These are phyloP conservation scores for Melinopterus prodromus DNA, from an alignment of 2,888 invertebrate species.

Conservation along the genomic window DNA sequence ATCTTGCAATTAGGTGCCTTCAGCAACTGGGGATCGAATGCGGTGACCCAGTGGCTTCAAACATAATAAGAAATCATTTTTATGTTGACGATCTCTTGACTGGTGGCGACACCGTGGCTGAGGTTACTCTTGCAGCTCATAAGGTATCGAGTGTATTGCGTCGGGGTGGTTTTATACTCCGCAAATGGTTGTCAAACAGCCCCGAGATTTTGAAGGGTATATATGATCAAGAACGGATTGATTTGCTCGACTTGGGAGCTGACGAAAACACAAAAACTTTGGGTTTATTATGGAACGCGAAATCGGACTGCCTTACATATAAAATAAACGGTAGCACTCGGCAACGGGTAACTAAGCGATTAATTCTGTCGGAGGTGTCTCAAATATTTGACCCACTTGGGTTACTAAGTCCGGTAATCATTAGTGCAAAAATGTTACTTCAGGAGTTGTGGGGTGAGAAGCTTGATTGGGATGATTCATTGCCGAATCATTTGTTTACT, in stretches of 20 bases:
- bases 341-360: slow-evolving; percentile 18
- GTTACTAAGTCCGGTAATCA: slow-evolving; percentile 42
- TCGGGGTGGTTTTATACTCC: slow-evolving; percentile 38
- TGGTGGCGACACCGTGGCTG: background rate
- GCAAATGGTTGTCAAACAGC: slow-evolving; percentile 45
- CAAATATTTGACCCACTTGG: slow-evolving; percentile 44
- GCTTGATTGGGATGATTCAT: slow-evolving; percentile 45
- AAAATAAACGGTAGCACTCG: background rate
- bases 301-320: slow-evolving; percentile 32
- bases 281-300: slow-evolving; percentile 31
- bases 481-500: no score
- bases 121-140: background rate
- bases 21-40: slow-evolving; percentile 14
- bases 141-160: no score
- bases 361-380: slow-evolving; percentile 36
- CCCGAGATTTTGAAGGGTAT: background rate
- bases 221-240: no score
- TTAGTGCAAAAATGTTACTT: slow-evolving; percentile 45
- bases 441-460: slow-evolving; percentile 44
- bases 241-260: background rate
- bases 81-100: background rate
- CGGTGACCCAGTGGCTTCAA: background rate
- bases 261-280: slow-evolving; percentile 28
- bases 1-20: slow-evolving; percentile 18
- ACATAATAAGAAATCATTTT: background rate